These are phyloP conservation scores for Neodon shergylaensis DNA, from an alignment of 2,113 vertebrate genomes.

Conservation along the genomic window DNA sequence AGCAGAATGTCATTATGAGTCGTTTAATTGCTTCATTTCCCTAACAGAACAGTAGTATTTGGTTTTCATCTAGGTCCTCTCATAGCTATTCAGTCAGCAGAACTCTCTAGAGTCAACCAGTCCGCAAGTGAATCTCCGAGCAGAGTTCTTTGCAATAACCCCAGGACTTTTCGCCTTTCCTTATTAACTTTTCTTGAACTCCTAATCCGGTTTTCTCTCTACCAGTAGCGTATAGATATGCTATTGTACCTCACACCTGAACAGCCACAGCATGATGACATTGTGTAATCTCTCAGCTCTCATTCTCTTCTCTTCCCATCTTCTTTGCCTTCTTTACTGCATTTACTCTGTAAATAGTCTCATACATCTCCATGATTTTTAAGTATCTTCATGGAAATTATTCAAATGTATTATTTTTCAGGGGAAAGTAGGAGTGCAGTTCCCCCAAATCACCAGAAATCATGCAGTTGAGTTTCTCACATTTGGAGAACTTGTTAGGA, in stretches of 20 bases:
- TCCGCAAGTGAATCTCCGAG: neutral
- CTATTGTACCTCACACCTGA: neutral
- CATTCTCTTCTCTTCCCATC: neutral
- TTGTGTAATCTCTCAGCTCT: neutral
- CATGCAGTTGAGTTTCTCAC: neutral
- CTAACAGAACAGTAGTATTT: neutral
- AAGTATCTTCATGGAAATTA: neutral
- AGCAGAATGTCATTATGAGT: neutral
- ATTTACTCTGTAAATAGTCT: slow-evolving; percentile 6
- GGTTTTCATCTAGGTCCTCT: neutral
- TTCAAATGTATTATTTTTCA: neutral
- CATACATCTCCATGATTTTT: neutral
- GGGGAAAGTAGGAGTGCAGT: neutral
- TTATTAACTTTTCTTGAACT: neutral
- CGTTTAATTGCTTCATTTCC: neutral
- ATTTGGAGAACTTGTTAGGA: neutral
- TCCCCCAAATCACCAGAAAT: neutral
- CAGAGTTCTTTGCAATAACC: neutral
- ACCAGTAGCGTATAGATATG: neutral
- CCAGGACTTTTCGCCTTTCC: neutral
- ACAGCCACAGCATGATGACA: neutral
- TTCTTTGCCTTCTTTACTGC: neutral
- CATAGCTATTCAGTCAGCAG: neutral
- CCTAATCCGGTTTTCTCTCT: neutral
- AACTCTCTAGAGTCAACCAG: neutral